Evolutionary conservation across 2,113 vertebrate species (phyloP), one percentile per base, ranked within the genome.

Genomic region (Esox niger): DNA sequence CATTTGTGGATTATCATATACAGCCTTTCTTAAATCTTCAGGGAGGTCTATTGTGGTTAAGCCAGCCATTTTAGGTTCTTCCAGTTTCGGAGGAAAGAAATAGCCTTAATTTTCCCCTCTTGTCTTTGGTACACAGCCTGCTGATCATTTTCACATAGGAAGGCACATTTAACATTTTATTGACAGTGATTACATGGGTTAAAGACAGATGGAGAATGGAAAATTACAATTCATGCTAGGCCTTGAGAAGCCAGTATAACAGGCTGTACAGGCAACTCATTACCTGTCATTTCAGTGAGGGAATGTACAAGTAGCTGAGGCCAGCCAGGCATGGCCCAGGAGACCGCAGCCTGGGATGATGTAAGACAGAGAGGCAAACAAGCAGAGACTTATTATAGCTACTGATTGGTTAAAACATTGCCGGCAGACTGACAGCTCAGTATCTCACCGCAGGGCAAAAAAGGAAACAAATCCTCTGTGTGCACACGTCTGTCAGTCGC

Each of bases 231-330:
- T 60, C 75, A 82, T 74, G 69, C 68, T 61, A 70, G 66, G 83
- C 81, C 86, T 83, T 70, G 68, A 86, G 82, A 75, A 84, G 85
- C 80, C 71, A 77, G 75, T 71, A 86, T 81, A 70, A 29, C 82
- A 58, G 76, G 60, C 85, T 85, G 76, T 82, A 81, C 84, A 91
- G 90, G 91, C 90, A 90, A 89, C 87, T 91, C 87, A 87, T 93
- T 93, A 90, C 88, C 85, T 90, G 86, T 90, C 88, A 92, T 92
- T 88, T 90, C 79, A 82, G 76, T 91, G 91, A 91, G 75, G 81
- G 88, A 79, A 79, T 54, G 83, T 75, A 79, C 86, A 82, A 73
- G 80, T 73, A 79, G 81, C 85, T 85, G 71, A 59, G 85, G 81
- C 78, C 62, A 69, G 78, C 77, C 81, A 79, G 79, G 69, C 26